Conservation (phyloP, 2,888 invertebrate genomes). For the Diadromus collaris region DNA sequence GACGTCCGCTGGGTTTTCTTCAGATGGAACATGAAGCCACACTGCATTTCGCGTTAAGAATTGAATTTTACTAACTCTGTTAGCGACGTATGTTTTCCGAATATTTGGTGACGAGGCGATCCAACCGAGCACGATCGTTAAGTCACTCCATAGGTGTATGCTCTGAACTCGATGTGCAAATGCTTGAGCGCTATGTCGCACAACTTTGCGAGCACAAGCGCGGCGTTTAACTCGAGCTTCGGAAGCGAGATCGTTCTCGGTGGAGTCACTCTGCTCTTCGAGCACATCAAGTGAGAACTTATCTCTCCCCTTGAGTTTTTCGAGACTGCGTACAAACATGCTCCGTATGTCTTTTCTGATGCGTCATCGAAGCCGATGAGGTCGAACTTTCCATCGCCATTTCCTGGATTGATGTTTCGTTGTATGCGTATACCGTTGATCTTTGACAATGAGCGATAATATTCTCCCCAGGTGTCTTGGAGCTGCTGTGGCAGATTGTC, state of each 20-base stretch:
- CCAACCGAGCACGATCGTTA: slow-evolving; percentile 61
- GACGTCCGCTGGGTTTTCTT: slow-evolving; percentile 54
- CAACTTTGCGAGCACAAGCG: slow-evolving; percentile 39
- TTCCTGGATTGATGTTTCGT: slow-evolving; percentile 28
- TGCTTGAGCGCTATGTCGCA: neutral
- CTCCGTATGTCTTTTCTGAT: slow-evolving; percentile 62
- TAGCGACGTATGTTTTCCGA: slow-evolving; percentile 50
- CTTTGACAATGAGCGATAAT: slow-evolving; percentile 34
- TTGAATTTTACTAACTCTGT: slow-evolving; percentile 54
- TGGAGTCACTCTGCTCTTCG: slow-evolving; percentile 25
- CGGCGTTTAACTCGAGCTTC: slow-evolving; percentile 43
- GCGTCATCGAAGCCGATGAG: slow-evolving; percentile 65
- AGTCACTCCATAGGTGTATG: slow-evolving; percentile 56
- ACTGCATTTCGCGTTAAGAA: neutral
- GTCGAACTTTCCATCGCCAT: slow-evolving; percentile 10
- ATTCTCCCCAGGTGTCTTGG: slow-evolving; percentile 38
- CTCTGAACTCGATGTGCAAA: slow-evolving; percentile 26
- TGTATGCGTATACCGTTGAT: slow-evolving; percentile 41
- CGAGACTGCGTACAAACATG: slow-evolving; percentile 55
- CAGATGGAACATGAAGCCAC: slow-evolving; percentile 42
- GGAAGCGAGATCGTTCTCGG: slow-evolving; percentile 29
- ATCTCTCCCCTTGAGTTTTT: neutral
- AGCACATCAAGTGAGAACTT: slow-evolving; percentile 2
- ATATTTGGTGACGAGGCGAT: slow-evolving; percentile 47
- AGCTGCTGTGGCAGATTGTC: slow-evolving; percentile 16